These are phyloP conservation scores for Mycteria americana DNA, from an alignment of 2,797 vertebrate species.

Conservation along the genomic window DNA sequence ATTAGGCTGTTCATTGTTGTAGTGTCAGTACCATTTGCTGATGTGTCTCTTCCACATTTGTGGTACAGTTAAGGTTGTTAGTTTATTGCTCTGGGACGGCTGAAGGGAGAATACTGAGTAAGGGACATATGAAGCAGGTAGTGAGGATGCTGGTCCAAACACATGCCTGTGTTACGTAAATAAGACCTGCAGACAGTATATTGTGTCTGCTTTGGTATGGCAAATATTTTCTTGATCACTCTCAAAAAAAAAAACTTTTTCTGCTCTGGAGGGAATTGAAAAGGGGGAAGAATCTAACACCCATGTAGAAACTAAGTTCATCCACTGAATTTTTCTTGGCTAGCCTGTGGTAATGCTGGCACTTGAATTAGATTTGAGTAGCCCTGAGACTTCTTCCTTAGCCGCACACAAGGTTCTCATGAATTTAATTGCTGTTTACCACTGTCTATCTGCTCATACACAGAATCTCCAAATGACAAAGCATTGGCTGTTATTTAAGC, in stretches of 20 bases:
- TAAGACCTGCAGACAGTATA: not conserved
- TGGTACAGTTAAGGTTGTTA: not conserved
- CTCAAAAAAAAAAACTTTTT: not conserved
- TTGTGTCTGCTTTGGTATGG: not conserved
- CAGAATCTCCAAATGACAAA: not conserved
- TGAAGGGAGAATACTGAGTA: not conserved
- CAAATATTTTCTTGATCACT: not conserved
- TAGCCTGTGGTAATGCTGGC: not conserved
- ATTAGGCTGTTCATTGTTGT: not conserved
- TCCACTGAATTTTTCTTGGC: not conserved
- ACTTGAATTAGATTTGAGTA: not conserved
- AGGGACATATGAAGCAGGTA: not conserved
- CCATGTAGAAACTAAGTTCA: not conserved
- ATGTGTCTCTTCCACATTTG: not conserved
- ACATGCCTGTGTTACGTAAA: not conserved
- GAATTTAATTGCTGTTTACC: not conserved
- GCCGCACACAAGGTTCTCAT: not conserved
- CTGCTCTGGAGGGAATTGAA: not conserved
- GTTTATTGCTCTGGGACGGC: not conserved
- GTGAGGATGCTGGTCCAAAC: not conserved
- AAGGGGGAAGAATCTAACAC: not conserved
- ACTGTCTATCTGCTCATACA: not conserved
- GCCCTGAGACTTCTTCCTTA: not conserved
- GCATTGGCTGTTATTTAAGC: not conserved
- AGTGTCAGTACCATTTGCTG: not conserved